Percentiles rank a stretch among this genome's conserved stretches.
Evolutionary conservation across 2,888 invertebrate genomes (phyloP).

Genomic region (Ormyrus labotus): DNA sequence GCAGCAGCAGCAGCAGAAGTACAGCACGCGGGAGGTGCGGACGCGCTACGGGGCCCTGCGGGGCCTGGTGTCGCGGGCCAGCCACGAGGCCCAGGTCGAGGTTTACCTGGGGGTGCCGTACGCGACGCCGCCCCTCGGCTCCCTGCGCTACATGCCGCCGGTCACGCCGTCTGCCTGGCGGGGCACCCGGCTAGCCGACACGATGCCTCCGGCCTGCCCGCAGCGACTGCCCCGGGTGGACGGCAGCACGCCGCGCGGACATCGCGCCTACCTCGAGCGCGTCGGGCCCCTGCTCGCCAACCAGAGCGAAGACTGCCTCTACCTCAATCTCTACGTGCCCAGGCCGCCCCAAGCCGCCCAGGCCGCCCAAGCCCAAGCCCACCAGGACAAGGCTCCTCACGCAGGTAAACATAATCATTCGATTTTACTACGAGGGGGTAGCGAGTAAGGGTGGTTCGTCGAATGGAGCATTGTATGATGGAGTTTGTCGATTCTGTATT

Average conservation of each 20-base stretch:
- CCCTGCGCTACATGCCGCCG: conserved; percentile 96
- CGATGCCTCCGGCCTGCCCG: conserved; percentile 91
- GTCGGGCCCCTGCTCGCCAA: conserved; percentile 90
- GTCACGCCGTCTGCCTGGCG: conserved; percentile 92
- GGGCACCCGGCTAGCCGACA: conserved; percentile 87
- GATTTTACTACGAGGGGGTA: too few species aligned
- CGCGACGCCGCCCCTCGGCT: conserved; percentile 93
- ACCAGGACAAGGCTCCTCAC: conserved; percentile 19
- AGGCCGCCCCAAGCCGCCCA: conserved; percentile 75
- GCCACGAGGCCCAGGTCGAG: conserved; percentile 90
- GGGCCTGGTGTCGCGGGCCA: conserved; percentile 88
- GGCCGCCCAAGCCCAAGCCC: conserved; percentile 1
- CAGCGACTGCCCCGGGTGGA: conserved; percentile 82
- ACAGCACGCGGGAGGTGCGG: conserved; percentile 88
- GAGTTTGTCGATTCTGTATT: too few species aligned
- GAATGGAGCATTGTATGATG: too few species aligned
- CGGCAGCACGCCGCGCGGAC: conserved; percentile 84
- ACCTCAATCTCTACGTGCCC: conserved; percentile 97
- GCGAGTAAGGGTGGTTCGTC: too few species aligned
- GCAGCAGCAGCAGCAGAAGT: conserved; percentile 75
- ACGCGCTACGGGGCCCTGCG: conserved; percentile 94
- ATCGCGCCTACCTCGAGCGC: conserved; percentile 90
- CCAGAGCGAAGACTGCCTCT: conserved; percentile 98
- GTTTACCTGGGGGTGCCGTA: conserved; percentile 96
- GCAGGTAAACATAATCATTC: conserved; percentile 21